Evolutionary conservation across 1,140 invertebrate species (phyloP).

Genomic region (Octopus sinensis): DNA sequence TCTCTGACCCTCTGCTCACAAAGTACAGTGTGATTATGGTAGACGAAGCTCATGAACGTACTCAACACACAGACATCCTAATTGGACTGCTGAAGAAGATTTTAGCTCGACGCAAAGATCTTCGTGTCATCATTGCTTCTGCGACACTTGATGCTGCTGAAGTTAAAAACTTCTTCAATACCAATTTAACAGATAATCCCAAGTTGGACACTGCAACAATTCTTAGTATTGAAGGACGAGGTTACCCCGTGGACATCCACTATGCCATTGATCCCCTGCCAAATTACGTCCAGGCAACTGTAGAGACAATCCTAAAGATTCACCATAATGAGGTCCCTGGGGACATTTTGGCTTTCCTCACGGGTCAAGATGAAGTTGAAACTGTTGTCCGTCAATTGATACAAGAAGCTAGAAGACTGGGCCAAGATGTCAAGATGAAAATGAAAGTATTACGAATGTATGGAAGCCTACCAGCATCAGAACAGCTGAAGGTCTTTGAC

Average conservation of each 20-base stretch:
- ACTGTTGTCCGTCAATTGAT: slow-evolving; percentile 46
- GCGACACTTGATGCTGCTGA: slow-evolving; percentile 89
- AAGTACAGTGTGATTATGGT: slow-evolving; percentile 85
- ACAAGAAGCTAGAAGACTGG: slow-evolving; percentile 47
- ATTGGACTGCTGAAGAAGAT: slow-evolving; percentile 94
- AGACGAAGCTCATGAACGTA: slow-evolving; percentile 95
- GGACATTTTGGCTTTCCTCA: slow-evolving; percentile 88
- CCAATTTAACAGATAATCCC: slow-evolving; percentile 60
- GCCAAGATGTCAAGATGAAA: slow-evolving; percentile 56
- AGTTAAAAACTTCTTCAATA: slow-evolving; percentile 84
- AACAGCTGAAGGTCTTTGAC: slow-evolving; percentile 84
- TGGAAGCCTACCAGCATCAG: slow-evolving; percentile 77
- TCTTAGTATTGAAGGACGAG: slow-evolving; percentile 83
- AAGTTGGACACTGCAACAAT: slow-evolving; percentile 73
- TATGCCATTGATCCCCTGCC: slow-evolving; percentile 78
- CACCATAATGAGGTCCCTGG: slow-evolving; percentile 72
- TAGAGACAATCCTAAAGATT: slow-evolving; percentile 86
- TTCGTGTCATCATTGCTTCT: slow-evolving; percentile 87
- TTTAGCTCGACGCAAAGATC: slow-evolving; percentile 59
- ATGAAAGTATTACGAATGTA: slow-evolving; percentile 88
- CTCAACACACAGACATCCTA: slow-evolving; percentile 87
- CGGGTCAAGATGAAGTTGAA: slow-evolving; percentile 65
- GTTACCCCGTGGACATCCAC: slow-evolving; percentile 83
- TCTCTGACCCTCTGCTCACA: slow-evolving; percentile 85
- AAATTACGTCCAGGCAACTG: slow-evolving; percentile 83